Percentiles rank a stretch among this genome's conserved stretches.
Conservation (phyloP, 2,113 vertebrate genomes). For the Danio rerio region GRCz12tu NC_133181.1:43197001-43197500, state of each 20-base stretch:
- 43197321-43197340: too few relatives aligned
- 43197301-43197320: too few relatives aligned
- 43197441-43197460: too few relatives aligned
- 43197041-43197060: conserved; percentile 74
- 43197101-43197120: not conserved
- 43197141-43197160: conserved; percentile 72
- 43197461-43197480: too few relatives aligned
- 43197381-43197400: too few relatives aligned
- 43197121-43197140: conserved; percentile 18
- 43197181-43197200: conserved; percentile 69
- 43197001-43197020: conserved; percentile 71
- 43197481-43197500: too few relatives aligned
- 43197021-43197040: conserved; percentile 71
- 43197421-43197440: too few relatives aligned
- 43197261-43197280: too few relatives aligned
- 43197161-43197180: conserved; percentile 76
- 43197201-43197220: conserved; percentile 75
- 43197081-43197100: not conserved
- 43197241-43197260: conserved; percentile 70
- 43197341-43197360: too few relatives aligned
- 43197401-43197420: too few relatives aligned
- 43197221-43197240: conserved; percentile 66
- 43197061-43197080: not conserved
- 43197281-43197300: too few relatives aligned
- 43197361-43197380: too few relatives aligned